These are phyloP conservation scores for Mungos mungo DNA, from an alignment of 2,113 vertebrate species.

Conservation along the genomic window DNA sequence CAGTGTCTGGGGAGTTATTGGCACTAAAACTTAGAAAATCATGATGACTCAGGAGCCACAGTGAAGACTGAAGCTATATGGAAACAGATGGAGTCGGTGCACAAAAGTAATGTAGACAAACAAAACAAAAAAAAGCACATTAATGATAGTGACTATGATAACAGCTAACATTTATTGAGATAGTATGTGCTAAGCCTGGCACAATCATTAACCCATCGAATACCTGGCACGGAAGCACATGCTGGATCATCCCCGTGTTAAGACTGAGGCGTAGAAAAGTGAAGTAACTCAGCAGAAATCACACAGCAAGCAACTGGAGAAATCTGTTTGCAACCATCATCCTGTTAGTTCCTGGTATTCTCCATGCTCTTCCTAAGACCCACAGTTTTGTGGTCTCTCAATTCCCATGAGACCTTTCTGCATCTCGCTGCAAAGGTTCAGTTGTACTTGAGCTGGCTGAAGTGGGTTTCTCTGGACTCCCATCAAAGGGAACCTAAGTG, in stretches of 20 bases:
- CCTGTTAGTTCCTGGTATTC: background rate
- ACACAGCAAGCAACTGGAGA: background rate
- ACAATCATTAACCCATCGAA: background rate
- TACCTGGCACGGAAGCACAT: background rate
- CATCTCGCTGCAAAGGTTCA: background rate
- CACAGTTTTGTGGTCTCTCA: background rate
- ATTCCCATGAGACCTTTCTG: background rate
- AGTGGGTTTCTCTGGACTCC: background rate
- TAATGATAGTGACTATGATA: background rate
- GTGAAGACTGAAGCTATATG: background rate
- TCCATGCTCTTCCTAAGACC: background rate
- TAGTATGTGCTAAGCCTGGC: background rate
- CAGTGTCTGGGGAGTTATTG: background rate
- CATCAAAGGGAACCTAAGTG: background rate
- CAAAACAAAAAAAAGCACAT: background rate
- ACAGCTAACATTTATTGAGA: background rate
- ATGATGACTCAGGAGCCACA: background rate
- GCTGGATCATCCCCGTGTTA: background rate
- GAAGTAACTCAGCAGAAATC: background rate
- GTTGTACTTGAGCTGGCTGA: background rate
- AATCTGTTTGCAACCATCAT: too few relatives aligned
- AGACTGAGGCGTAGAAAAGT: background rate
- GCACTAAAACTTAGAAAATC: background rate
- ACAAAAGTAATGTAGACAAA: background rate
- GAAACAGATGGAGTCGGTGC: background rate